Percentiles rank a stretch among this genome's conserved stretches.
Conservation (phyloP, 2,888 invertebrate species). For the Pseudococcus viburni region DNA sequence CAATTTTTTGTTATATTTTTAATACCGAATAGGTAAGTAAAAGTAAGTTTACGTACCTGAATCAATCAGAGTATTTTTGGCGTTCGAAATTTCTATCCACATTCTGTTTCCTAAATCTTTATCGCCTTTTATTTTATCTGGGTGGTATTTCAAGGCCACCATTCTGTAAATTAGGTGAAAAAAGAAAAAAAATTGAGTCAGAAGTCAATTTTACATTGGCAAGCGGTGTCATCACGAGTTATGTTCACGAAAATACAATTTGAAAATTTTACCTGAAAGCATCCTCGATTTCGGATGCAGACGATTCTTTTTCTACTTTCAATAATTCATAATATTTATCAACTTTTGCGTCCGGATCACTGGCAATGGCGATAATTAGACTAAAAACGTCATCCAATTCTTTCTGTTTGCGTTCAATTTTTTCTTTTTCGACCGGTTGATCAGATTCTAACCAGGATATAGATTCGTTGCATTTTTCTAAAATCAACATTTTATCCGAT, state of each 20-base stretch:
- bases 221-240: no score
- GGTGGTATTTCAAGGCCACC: no score
- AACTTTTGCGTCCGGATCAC: background rate
- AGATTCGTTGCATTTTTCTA: slow-evolving; percentile 90
- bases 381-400: slow-evolving; percentile 76
- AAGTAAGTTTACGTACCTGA: no score
- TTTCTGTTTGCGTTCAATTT: slow-evolving; percentile 95
- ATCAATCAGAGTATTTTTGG: no score
- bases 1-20: no score
- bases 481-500: slow-evolving; percentile 73
- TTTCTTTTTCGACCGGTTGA: slow-evolving; percentile 92
- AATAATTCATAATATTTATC: background rate
- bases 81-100: no score
- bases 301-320: background rate
- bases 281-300: background rate
- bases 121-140: no score
- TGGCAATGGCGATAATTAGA: background rate
- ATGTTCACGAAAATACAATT: background rate
- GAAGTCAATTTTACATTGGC: no score
- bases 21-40: no score
- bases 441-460: slow-evolving; percentile 88
- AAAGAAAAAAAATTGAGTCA: no score
- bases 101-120: no score
- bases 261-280: background rate
- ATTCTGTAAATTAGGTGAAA: no score